phyloP scores from a whole-genome alignment of 1,140 invertebrate genomes.

The Leptinotarsa lineolata region DNA sequence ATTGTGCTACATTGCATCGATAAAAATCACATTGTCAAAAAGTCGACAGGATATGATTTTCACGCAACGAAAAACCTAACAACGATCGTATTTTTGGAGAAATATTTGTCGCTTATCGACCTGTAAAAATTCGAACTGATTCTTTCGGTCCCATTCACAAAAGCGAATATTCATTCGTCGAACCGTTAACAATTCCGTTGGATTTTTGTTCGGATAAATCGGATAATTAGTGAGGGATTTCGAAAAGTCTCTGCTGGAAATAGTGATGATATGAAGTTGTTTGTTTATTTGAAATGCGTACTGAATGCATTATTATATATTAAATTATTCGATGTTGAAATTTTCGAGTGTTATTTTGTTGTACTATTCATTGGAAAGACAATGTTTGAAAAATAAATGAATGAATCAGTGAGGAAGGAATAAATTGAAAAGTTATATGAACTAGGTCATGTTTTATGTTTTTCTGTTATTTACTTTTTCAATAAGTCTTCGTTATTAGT shows the following conservation, averaged over 20 bases:
- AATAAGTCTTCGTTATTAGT: no score
- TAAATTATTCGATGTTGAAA: no score
- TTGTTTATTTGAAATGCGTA: neutral
- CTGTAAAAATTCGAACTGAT: neutral
- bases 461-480: no score
- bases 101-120: neutral
- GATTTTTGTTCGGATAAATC: neutral
- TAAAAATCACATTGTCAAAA: no score
- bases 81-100: neutral
- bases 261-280: neutral
- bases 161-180: neutral
- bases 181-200: neutral
- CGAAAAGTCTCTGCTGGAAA: neutral
- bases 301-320: no score
- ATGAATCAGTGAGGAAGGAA: no score
- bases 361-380: no score
- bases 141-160: neutral
- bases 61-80: neutral
- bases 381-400: no score
- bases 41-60: neutral
- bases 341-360: no score
- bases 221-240: conserved; percentile 1
- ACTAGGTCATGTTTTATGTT: no score
- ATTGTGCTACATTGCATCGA: no score
- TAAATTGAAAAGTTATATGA: no score